Evolutionary conservation across 2,113 vertebrate species (phyloP).

Genomic region (Pollachius pollachius): DNA sequence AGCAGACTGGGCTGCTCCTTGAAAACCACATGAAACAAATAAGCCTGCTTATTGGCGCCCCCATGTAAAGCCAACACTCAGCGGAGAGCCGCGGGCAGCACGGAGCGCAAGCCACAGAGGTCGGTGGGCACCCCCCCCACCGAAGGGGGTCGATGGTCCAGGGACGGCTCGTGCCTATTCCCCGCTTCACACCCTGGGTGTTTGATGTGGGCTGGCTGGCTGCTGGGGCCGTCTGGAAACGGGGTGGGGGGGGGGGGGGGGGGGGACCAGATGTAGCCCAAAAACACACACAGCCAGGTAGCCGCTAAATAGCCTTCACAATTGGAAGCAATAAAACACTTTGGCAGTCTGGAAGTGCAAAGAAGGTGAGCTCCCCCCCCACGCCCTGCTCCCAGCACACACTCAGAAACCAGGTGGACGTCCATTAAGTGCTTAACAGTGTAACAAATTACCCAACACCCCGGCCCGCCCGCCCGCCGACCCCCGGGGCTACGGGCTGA

Average conservation of each 20-base stretch:
- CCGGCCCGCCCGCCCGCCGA: conserved; percentile 51
- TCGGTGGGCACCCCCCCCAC: neutral
- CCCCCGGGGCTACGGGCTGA: conserved; percentile 61
- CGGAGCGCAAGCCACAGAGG: neutral
- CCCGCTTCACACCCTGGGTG: conserved; percentile 44
- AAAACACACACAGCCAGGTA: conserved; percentile 64
- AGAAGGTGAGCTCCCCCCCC: conserved; percentile 39
- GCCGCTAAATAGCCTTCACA: conserved; percentile 71
- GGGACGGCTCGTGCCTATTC: conserved; percentile 31
- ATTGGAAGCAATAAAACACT: conserved; percentile 74
- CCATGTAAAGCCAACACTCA: conserved; percentile 3
- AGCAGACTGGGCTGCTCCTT: conserved; percentile 57
- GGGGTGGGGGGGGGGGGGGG: neutral
- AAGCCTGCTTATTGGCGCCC: conserved; percentile 55
- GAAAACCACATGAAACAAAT: conserved; percentile 78
- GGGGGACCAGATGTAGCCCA: conserved; percentile 63
- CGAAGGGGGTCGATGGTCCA: neutral
- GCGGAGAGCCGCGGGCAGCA: neutral
- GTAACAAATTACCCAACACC: conserved; percentile 76
- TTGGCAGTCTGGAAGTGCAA: conserved; percentile 66
- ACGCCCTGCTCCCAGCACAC: conserved; percentile 42
- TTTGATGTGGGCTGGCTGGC: conserved; percentile 63
- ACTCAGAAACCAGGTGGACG: conserved; percentile 68
- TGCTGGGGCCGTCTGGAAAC: conserved; percentile 34
- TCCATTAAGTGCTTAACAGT: conserved; percentile 71